Percentiles rank a stretch among this genome's conserved stretches.
Conservation (phyloP, 2,797 vertebrate species). For the Eutrigla gurnardus region DNA sequence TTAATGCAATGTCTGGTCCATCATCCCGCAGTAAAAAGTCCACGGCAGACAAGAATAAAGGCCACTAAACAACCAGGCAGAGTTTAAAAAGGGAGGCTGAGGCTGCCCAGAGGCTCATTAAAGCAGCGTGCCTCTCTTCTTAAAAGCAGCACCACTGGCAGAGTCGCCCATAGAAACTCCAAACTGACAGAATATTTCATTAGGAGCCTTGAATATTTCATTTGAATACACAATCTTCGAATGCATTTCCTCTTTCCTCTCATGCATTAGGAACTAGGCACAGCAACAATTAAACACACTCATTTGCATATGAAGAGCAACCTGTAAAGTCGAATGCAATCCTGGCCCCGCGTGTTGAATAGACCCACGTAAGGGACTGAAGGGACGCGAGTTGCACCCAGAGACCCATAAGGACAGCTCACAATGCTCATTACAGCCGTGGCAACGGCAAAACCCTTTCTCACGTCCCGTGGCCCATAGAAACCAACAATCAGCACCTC, state of each 20-base stretch:
- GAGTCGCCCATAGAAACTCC: constrained; percentile 69
- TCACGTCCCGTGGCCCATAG: constrained; percentile 58
- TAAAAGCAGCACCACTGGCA: constrained; percentile 68
- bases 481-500: constrained; percentile 63
- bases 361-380: constrained; percentile 4
- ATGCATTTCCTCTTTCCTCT: constrained; percentile 68
- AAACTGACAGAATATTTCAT: constrained; percentile 84
- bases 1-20: constrained; percentile 50
- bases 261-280: constrained; percentile 73
- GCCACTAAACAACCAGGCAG: constrained; percentile 65
- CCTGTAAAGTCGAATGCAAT: constrained; percentile 35
- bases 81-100: constrained; percentile 60
- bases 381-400: background rate
- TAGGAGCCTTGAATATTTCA: constrained; percentile 81
- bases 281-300: constrained; percentile 74
- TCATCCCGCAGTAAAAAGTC: constrained; percentile 43
- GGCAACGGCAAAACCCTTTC: constrained; percentile 40
- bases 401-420: constrained; percentile 47
- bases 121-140: constrained; percentile 61
- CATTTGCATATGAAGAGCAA: constrained; percentile 74
- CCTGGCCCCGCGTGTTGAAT: constrained; percentile 19
- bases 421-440: constrained; percentile 48
- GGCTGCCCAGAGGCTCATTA: constrained; percentile 72
- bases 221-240: constrained; percentile 72
- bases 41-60: constrained; percentile 54